A percentile compares a stretch with the other conserved stretches of the same genome.
Evolutionary conservation across 2,888 invertebrate genomes (phyloP).

Genomic region (Ophion slaviceki): DNA sequence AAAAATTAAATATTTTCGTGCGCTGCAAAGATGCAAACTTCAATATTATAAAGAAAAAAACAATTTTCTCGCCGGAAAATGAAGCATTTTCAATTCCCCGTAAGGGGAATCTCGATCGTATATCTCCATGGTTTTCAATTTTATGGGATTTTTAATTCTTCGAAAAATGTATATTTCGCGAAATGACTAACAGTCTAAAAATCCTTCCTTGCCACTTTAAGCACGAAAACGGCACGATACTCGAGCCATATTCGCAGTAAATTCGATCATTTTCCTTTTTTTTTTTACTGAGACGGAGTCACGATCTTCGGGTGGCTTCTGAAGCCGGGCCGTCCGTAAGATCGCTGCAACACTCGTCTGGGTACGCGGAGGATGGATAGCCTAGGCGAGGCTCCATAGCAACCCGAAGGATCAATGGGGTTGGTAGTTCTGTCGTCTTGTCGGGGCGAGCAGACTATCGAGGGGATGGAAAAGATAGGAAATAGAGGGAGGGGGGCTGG

Average conservation of each 20-base stretch:
- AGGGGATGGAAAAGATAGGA: constrained; percentile 39
- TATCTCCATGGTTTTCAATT: background rate
- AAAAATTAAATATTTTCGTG: too few species aligned
- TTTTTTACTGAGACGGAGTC: background rate
- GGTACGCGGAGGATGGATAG: constrained; percentile 34
- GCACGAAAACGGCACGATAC: background rate
- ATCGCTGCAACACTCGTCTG: constrained; percentile 3
- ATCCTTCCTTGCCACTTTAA: background rate
- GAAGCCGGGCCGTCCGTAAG: background rate
- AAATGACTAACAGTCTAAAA: background rate
- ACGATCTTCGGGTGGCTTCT: background rate
- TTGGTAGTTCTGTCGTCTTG: constrained; percentile 52
- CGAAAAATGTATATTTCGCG: background rate
- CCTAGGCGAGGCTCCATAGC: constrained; percentile 69
- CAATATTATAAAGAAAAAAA: too few species aligned
- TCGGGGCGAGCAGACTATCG: constrained; percentile 56
- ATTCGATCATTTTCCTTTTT: background rate
- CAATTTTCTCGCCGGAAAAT: too few species aligned
- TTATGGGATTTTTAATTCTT: background rate
- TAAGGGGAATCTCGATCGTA: too few species aligned
- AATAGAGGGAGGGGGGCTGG: constrained; percentile 39
- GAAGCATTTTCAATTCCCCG: too few species aligned
- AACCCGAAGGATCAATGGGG: constrained; percentile 70
- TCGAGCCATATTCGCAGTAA: background rate
- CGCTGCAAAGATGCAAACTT: too few species aligned